Base-by-base conservation (phyloP, 2,888 invertebrate species). In the Megalurothrips usitatus region DNA sequence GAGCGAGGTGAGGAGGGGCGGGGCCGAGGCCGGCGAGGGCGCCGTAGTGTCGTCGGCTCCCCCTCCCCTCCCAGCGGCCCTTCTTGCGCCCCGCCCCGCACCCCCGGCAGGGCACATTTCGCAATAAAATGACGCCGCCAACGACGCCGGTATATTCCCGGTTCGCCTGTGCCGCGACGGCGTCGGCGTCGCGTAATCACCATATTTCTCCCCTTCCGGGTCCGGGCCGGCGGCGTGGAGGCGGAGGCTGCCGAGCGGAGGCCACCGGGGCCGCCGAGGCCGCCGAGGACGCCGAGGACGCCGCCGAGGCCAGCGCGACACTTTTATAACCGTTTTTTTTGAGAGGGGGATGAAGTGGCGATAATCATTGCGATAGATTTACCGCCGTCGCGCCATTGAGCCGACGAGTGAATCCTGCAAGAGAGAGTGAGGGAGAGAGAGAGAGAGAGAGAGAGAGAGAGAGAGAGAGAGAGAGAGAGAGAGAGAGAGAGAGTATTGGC, bases 271-370 rank as follows among this genome's bases (percentile, higher is more conserved):
- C 34, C 34, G 6, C 34, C 3, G 34, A 6, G 34, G 34, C 34
- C 34, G n/a, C n/a, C n/a, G 34, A 43, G 34, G 34, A 2, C 34
- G 6, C 34, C 3, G 34, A 43, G 34, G 34, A 52, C 52, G 52
- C 68, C 68, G 52, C 14, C 52, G 52, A 6, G 34, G 34, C 34
- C 34, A 6, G 34, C 34, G 23, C 68, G 68, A 11, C 11, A 75
- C 68, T 75, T 75, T 75, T 75, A 75, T 75, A 75, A 23, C 68
- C 68, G 68, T 75, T 75, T 75, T 75, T 75, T 75, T n/a, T n/a
- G n/a, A n/a, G 68, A 75, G 68, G 68, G 12, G 23, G 68, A 75
- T 26, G 68, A 26, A 75, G 68, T 75, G 68, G 68, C 68, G 68
- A 26, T 75, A 75, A 75, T 75, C 23, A 75, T 23, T 23, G 68